These are phyloP conservation scores for Dasyornis broadbenti DNA, from an alignment of 2,113 vertebrate genomes.

Conservation along the genomic window DNA sequence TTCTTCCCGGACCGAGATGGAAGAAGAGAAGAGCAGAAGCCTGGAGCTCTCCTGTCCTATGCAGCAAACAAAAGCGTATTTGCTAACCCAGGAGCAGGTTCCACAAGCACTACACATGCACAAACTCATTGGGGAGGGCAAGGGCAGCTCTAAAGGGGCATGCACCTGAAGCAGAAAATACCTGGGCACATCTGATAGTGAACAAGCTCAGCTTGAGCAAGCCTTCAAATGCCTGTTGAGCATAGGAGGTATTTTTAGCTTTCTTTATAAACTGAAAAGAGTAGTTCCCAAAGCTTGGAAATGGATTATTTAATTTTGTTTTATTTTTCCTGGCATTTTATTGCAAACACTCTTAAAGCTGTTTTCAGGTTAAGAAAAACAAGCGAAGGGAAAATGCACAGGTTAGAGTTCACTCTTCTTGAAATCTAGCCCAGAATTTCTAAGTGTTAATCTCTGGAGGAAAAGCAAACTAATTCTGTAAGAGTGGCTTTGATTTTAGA, in stretches of 20 bases:
- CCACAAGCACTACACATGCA: neutral
- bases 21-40: neutral
- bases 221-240: neutral
- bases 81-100: neutral
- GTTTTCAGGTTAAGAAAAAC: conserved; percentile 55
- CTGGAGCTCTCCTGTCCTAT: neutral
- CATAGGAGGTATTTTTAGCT: conserved; percentile 14
- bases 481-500: conserved; percentile 29
- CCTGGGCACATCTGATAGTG: neutral
- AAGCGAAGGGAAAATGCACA: conserved; percentile 32
- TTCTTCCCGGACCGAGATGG: neutral
- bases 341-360: conserved; percentile 21
- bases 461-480: conserved; percentile 64
- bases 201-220: neutral
- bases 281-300: conserved; percentile 7
- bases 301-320: conserved; percentile 34
- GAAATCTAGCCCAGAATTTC: conserved; percentile 56
- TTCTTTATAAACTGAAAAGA: conserved; percentile 7
- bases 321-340: conserved; percentile 51
- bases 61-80: neutral
- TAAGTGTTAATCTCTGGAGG: conserved; percentile 61
- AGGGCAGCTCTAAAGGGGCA: neutral
- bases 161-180: neutral
- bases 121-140: neutral
- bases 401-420: conserved; percentile 40